A percentile compares a stretch with the other conserved stretches of the same genome.
Evolutionary conservation across 2,797 vertebrate species (phyloP).

Genomic region (Eulemur coronatus): DNA sequence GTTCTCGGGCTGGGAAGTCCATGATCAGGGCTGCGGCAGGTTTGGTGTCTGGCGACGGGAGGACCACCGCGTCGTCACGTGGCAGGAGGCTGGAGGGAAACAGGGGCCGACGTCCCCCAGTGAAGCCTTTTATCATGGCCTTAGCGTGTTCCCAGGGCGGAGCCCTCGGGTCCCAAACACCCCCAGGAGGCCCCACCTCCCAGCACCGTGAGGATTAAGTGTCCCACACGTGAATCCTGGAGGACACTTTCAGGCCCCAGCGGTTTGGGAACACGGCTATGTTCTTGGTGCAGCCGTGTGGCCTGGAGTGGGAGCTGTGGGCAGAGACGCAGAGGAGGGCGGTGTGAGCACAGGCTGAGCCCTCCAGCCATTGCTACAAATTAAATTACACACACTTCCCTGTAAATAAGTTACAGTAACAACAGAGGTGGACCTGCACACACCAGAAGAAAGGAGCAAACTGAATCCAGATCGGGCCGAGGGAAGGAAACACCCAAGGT

Average conservation of each 20-base stretch:
- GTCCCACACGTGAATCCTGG: accelerated
- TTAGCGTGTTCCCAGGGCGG: accelerated
- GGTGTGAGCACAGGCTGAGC: accelerated
- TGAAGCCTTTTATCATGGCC: not conserved
- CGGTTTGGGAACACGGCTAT: accelerated
- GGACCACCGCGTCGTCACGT: not conserved
- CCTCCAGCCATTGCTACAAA: accelerated
- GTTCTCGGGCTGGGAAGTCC: not conserved
- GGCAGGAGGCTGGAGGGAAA: not conserved
- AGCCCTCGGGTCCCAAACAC: too few species aligned
- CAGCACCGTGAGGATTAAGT: not conserved
- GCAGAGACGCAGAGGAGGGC: not conserved
- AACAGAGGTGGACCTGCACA: not conserved
- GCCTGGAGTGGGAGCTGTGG: not conserved
- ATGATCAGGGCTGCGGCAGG: not conserved
- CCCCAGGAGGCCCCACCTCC: too few species aligned
- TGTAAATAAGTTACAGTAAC: accelerated
- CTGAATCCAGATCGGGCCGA: accelerated
- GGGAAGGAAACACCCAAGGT: accelerated
- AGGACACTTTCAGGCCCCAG: not conserved
- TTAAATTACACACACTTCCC: accelerated
- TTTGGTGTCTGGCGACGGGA: not conserved
- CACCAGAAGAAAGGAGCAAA: accelerated
- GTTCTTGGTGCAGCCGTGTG: accelerated
- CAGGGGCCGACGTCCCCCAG: not conserved